Base-by-base conservation (phyloP, 1,140 invertebrate species). In the Drosophila paulistorum region DNA sequence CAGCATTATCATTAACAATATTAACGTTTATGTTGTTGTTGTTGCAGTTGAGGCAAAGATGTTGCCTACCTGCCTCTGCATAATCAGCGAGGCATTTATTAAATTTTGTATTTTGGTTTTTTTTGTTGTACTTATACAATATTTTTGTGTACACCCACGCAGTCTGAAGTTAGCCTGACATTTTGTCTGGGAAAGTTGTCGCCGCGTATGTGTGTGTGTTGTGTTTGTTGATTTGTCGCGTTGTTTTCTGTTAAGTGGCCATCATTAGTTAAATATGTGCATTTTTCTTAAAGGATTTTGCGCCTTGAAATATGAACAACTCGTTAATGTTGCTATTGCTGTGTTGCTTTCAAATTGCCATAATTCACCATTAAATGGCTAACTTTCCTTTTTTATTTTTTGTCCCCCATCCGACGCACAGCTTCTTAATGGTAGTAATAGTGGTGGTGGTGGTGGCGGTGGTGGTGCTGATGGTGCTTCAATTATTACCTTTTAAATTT, bases 191-290 rank as follows among this genome's bases (percentile, higher is more conserved):
- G 84, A 87, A 87, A 89, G 84, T 84, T 79, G 79, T 35, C 41
- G 35, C 11, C 41, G 26, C 14, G 30, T 39, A 26, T 63, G 26
- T 54, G 59, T 62, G 62, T 62, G 35, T 72, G 66, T 64, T 62
- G 35, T 72, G 69, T 77, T 79, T 72, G 79, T 90, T 89, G 84
- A 90, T 89, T 89, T 89, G 85, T 89, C 84, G 79, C 81, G 70
- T 79, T 79, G 84, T 75, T 89, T 59, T 87, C 65, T 82, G 84
- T 84, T 89, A 89, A 89, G 84, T 89, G 84, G 78, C 74, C 84
- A 89, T 89, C 84, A 89, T 89, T 89, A 89, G 84, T 89, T 89
- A 89, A 89, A 84, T 89, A 89, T 90, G 84, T 89, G 80, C 77
- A 89, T 89, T 89, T 89, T 89, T 89, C 84, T 89, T 90, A 78